Conservation (phyloP, 2,797 vertebrate species). For the Microctenopoma stevenorrisi region DNA sequence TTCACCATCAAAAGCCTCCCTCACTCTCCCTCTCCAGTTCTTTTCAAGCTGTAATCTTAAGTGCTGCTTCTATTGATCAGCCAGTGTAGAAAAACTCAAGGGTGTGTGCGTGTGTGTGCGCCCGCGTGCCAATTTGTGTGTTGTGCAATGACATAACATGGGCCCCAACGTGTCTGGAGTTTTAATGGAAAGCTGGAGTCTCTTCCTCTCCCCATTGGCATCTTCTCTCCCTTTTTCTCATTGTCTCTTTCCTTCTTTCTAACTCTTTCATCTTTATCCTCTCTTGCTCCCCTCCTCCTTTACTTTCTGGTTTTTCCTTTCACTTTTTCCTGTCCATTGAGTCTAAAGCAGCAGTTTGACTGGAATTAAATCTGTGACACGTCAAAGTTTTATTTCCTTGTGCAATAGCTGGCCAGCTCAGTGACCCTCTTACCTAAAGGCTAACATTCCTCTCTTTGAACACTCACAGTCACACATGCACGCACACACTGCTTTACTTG, state of each 20-base stretch:
- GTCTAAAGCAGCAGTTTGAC: background rate
- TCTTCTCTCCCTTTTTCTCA: constrained; percentile 2
- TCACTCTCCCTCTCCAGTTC: background rate
- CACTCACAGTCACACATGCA: background rate
- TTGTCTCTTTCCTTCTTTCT: background rate
- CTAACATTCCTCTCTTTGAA: background rate
- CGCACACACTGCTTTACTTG: background rate
- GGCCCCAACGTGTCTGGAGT: constrained; percentile 65
- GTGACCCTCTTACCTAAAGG: background rate
- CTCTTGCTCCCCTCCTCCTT: background rate
- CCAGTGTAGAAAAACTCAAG: constrained; percentile 28
- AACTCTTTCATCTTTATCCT: background rate
- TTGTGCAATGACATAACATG: constrained; percentile 51
- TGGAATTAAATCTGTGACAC: background rate
- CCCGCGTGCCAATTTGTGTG: constrained; percentile 17
- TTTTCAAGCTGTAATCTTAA: constrained; percentile 41
- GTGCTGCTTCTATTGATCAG: constrained; percentile 63
- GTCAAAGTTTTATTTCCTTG: constrained; percentile 14
- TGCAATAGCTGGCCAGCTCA: background rate
- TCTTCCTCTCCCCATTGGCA: background rate
- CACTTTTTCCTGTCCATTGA: background rate
- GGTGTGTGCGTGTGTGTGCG: constrained; percentile 22
- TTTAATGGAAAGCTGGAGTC: constrained; percentile 49
- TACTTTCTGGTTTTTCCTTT: background rate
- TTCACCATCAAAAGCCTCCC: constrained; percentile 26